Evolutionary conservation across 35 echinoderm and acorn worm genomes (phyloP), one percentile per base, ranked within the genome.

Genomic region (Chiridota heheva): DNA sequence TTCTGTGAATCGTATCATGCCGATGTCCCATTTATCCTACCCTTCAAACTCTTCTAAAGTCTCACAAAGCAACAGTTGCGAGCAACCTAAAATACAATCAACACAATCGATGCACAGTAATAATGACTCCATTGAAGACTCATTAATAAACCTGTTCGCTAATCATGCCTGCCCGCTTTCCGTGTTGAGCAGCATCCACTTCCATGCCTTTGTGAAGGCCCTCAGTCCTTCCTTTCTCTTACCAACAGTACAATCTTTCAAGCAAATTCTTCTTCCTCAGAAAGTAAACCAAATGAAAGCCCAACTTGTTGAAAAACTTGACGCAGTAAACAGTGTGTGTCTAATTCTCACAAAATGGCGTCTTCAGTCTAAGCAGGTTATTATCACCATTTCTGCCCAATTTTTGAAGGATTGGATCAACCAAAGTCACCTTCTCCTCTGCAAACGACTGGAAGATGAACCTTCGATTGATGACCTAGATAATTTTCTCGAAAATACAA

Each of bases 381-480:
- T 62, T 28, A 38, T 78, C 13, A 78, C 34, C 10, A 60, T 78
- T 43, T 60, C 55, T 4, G 17, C 36, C 33, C 62, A 58, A 29
- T 78, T 78, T 25, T 40, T 78, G 18, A 62, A 78, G 42, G 25
- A 61, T n/a, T 78, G 75, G 75, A 78, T 27, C 34, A 60, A 60
- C 35, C 24, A 43, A 40, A 78, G 53, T 29, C 51, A 60, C 28
- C 47, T 61, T 26, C 75, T 78, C 16, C 34, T n/a, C 4, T 60
- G 75, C 35, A 56, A 42, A 62, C 38, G 58, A 18, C 62, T 78
- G 13, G 35, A 8, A 18, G 3, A 61, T 36, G 73, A 77, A 13
- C 73, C 73, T 59, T 35, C 13, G 24, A 77, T 36, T 35, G 73
- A 77, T 35, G 60, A 33, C 47, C 38, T 77, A 35, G 28, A 51